Base-by-base conservation (phyloP, 2,888 invertebrate species). In the Antheraea assamensis region DNA sequence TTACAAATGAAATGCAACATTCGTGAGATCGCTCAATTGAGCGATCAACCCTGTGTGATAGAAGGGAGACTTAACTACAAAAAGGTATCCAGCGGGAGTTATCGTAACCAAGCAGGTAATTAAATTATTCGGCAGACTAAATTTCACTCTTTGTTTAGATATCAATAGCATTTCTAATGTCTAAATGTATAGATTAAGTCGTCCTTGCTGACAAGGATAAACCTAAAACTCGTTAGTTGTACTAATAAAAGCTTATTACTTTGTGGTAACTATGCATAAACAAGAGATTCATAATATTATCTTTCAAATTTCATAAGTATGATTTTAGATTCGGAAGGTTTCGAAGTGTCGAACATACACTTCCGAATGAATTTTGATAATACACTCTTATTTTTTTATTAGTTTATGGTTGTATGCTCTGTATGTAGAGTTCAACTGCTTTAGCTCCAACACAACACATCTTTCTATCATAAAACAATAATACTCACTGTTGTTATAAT, bases 51-150 rank as follows among this genome's bases (percentile, higher is more conserved):
- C 77, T 92, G 95, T 83, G 95, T 95, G 76, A 94, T 97, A 76
- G 97, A 97, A 93, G 97, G 97, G 76, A 95, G 97, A 87, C 90
- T 97, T 79, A 96, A 96, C 85, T 96, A 97, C 86, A 96, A 96
- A 92, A 96, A 95, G 85, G 91, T 92, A 71, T 89, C 95, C n/a
- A 93, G 93, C 88, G 95, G 93, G 76, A 94, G 95, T 80, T 95
- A 96, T 82, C 90, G 93, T 64, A 89, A 92, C 86, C 95, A 90
- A 84, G 81, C 93, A 87, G 93, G 95, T 94, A 84, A 78, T 78
- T 78, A 75, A 72, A 76, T 77, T 75, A 21, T 76, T 72, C 71
- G 21, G 73, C 75, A 4, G 70, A 72, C 61, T 30, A 27, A 64
- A 19, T 30, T 1, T 10, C n/a, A 35, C 7, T 35, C 3, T 21